These are phyloP conservation scores for Heliconius eleuchia DNA, from an alignment of 1,140 invertebrate genomes.

Conservation along the genomic window DNA sequence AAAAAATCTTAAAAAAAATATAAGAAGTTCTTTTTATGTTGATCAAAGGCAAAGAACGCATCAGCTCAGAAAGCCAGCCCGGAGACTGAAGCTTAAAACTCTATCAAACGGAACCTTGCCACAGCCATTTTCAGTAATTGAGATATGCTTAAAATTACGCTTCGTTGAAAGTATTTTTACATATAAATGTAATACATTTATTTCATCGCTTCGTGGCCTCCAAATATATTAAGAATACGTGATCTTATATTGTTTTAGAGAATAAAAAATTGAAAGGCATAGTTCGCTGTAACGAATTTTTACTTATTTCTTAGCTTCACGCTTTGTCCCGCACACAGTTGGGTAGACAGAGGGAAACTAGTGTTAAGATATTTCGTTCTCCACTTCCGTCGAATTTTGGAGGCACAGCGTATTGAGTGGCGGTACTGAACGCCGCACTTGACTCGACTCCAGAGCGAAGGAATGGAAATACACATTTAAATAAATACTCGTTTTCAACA, in stretches of 20 bases:
- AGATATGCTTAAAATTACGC: not conserved
- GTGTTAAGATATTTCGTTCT: not conserved
- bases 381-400: not conserved
- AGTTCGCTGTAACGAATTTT: not conserved
- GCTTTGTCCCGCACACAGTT: too few species aligned
- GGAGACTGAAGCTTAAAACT: not conserved
- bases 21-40: not conserved
- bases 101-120: not conserved
- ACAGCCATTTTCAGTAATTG: constrained; percentile 1
- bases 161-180: constrained; percentile 1
- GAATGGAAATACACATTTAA: too few species aligned
- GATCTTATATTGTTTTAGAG: not conserved
- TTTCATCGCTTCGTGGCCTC: not conserved
- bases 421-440: too few species aligned
- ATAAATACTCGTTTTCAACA: too few species aligned
- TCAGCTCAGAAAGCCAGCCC: not conserved
- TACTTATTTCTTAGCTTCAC: not conserved
- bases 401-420: too few species aligned
- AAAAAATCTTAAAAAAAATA: not conserved
- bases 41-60: not conserved
- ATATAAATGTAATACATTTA: constrained; percentile 4
- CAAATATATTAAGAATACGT: not conserved
- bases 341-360: too few species aligned
- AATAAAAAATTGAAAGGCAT: not conserved
- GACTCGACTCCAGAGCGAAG: too few species aligned